These are phyloP conservation scores for Cossypha heuglini DNA, from an alignment of 2,797 vertebrate species.

Conservation along the genomic window DNA sequence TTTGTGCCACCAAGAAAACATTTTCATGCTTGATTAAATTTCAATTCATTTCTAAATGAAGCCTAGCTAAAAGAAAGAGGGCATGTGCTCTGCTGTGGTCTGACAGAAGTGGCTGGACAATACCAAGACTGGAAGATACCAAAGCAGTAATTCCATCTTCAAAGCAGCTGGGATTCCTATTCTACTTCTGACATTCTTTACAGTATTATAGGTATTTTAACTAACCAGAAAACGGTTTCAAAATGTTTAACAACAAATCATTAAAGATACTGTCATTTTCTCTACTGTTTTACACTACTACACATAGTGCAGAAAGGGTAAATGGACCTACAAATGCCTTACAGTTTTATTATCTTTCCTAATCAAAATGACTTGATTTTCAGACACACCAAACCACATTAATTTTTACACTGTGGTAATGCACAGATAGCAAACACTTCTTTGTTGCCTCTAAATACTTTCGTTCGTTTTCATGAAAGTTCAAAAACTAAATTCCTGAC, in stretches of 20 bases:
- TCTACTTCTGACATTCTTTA: background rate
- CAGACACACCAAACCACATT: background rate
- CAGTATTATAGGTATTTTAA: background rate
- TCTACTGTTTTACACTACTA: background rate
- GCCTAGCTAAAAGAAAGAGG: background rate
- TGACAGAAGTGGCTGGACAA: background rate
- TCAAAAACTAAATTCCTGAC: background rate
- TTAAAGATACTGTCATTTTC: background rate
- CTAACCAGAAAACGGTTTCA: background rate
- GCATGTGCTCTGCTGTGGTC: rapidly evolving
- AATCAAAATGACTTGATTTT: background rate
- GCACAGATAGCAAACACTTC: background rate
- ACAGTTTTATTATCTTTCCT: background rate
- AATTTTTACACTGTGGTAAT: background rate
- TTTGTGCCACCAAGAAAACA: background rate
- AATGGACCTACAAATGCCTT: background rate
- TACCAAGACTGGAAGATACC: background rate
- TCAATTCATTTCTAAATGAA: background rate
- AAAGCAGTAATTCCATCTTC: background rate
- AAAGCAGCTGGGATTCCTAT: background rate
- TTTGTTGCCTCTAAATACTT: background rate
- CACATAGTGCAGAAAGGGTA: background rate
- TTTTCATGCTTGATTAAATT: background rate
- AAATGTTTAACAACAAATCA: background rate
- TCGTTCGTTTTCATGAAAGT: background rate